Evolutionary conservation across 2,888 invertebrate species (phyloP), one percentile per base, ranked within the genome.

Genomic region (Ctenicera cuprea): DNA sequence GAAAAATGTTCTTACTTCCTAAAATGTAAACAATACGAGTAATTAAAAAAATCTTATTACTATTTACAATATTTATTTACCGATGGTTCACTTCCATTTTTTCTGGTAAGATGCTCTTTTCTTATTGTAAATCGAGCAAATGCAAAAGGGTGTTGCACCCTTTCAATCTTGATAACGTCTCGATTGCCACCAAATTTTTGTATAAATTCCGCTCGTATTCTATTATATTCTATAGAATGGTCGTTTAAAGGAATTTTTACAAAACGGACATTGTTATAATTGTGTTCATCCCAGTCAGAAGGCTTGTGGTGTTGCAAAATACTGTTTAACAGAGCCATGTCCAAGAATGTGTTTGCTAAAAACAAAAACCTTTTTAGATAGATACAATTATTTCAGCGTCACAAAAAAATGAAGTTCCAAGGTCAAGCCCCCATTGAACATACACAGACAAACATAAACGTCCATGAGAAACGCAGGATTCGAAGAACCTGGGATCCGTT

Each of bases 81-180:
- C 14, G 20, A 9, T 22, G 50, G 50, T 12, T 12, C 11, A 22
- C 12, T 1, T 22, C 50, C 50, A 20, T 11, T 22, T 22, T 5
- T 12, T 30, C 33, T 54, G 3, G n/a, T 3, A 4, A 54, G 30
- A 26, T 54, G 54, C n/a, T 30, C 30, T 22, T 54, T 54, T 33
- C 54, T 12, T 8, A 54, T 26, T 26, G 1, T 18, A 45, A 54
- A 77, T 45, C 74, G 62, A 3, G 67, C 71, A 62, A 66, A 77
- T 2, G 76, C 76, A 62, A 71, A 74, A 0, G 76, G 76, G 66
- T 77, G 74, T 48, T 77, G 77, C 1, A 77, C 64, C 20, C 77
- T 54, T 26, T 62, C 22, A n/a, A 76, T 73, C 57, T 67, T 73
- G 12, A 20, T 2, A 5, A 26, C n/a, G 7, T 63, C 5, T n/a